These are phyloP conservation scores for Adelosebastes latens DNA, from an alignment of 2,797 vertebrate species.

Conservation along the genomic window DNA sequence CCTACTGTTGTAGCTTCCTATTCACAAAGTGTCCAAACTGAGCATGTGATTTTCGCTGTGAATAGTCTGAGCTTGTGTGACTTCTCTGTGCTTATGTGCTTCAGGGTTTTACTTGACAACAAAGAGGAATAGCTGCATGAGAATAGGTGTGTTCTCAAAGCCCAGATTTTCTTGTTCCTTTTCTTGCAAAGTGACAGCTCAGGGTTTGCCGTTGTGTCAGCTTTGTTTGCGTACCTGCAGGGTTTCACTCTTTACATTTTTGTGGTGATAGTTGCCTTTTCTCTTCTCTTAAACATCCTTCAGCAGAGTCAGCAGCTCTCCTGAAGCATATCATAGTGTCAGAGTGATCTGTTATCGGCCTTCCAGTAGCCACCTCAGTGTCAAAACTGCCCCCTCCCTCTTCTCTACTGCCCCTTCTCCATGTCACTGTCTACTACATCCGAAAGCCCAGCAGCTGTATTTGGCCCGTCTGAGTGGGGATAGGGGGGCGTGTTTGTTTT, in stretches of 20 bases:
- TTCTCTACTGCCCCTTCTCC: slow-evolving; percentile 18
- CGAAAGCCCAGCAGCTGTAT: slow-evolving; percentile 72
- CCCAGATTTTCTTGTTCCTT: slow-evolving; percentile 77
- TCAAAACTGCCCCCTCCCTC: slow-evolving; percentile 38
- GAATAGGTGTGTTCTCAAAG: slow-evolving; percentile 61
- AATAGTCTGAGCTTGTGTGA: slow-evolving; percentile 1
- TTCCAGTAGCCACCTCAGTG: slow-evolving; percentile 58
- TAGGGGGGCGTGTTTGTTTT: slow-evolving; percentile 68
- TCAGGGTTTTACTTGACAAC: slow-evolving; percentile 24
- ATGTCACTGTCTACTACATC: slow-evolving; percentile 18
- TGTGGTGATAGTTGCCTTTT: not conserved
- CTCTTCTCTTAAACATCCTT: not conserved
- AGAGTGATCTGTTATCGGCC: slow-evolving; percentile 19
- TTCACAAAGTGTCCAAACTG: not conserved
- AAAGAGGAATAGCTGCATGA: slow-evolving; percentile 10
- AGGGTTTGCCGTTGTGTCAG: slow-evolving; percentile 15
- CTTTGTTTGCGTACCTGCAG: slow-evolving; percentile 20
- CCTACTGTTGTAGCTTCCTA: not conserved
- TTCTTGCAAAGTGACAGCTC: slow-evolving; percentile 21
- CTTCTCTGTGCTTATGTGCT: slow-evolving; percentile 5
- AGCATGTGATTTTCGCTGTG: not conserved
- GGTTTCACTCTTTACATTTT: slow-evolving; percentile 8
- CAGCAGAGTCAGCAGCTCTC: slow-evolving; percentile 18
- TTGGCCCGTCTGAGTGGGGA: slow-evolving; percentile 52
- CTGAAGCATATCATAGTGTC: not conserved